A percentile compares a stretch with the other conserved stretches of the same genome.
These are phyloP conservation scores for Champsocephalus esox DNA, from an alignment of 2,797 vertebrate species.

Conservation along the genomic window DNA sequence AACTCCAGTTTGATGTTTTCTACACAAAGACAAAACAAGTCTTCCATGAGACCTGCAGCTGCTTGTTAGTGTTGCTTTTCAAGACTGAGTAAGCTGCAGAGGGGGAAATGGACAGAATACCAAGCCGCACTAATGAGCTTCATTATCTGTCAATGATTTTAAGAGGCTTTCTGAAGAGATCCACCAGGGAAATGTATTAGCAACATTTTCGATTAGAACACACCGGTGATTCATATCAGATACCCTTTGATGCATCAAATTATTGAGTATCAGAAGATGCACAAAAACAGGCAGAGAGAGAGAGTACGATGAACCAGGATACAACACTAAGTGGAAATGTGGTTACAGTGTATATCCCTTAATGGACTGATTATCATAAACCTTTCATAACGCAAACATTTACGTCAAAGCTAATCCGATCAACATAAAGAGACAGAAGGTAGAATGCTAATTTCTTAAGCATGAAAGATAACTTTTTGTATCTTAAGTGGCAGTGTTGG, in stretches of 20 bases:
- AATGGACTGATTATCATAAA: constrained; percentile 14
- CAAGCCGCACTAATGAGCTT: constrained; percentile 77
- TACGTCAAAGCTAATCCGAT: constrained; percentile 36
- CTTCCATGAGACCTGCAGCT: constrained; percentile 47
- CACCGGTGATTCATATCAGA: constrained; percentile 58
- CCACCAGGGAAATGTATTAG: constrained; percentile 65
- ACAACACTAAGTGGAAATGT: not conserved
- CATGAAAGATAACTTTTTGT: constrained; percentile 4
- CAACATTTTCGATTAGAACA: constrained; percentile 67
- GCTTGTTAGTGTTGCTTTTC: constrained; percentile 73
- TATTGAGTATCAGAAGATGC: constrained; percentile 34
- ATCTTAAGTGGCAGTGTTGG: constrained; percentile 49
- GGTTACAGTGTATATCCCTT: not conserved
- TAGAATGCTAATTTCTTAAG: constrained; percentile 20
- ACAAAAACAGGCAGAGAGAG: not conserved
- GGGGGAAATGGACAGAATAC: constrained; percentile 58
- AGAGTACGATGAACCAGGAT: not conserved
- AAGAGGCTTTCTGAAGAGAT: constrained; percentile 75
- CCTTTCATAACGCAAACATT: constrained; percentile 28
- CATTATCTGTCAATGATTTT: constrained; percentile 77
- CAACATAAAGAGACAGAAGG: constrained; percentile 19
- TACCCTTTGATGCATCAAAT: constrained; percentile 59
- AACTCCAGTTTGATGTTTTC: constrained; percentile 39
- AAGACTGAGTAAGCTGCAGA: constrained; percentile 61
- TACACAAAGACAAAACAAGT: constrained; percentile 32